Percentiles rank a stretch among this genome's conserved stretches.
Evolutionary conservation across 2,113 vertebrate species (phyloP).

Genomic region (Meleagris gallopavo): DNA sequence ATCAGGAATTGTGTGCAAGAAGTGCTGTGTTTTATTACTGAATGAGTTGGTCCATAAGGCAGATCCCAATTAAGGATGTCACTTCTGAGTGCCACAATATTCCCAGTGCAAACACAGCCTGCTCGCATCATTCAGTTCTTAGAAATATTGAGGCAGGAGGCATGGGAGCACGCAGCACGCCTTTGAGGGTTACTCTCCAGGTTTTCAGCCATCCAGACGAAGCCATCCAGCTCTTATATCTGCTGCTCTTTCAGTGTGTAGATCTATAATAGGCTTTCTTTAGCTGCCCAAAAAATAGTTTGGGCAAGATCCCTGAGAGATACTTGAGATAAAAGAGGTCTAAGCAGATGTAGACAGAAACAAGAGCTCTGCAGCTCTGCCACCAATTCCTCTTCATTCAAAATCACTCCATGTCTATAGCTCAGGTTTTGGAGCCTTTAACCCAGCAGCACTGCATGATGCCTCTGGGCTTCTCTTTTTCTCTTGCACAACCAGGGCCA

Average conservation of each 20-base stretch:
- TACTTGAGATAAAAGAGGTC: background rate
- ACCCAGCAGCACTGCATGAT: background rate
- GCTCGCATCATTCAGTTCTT: background rate
- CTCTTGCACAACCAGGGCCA: background rate
- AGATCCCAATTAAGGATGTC: background rate
- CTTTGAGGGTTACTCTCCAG: background rate
- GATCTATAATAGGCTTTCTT: background rate
- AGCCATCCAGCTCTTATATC: accelerated
- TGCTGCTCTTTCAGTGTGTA: background rate
- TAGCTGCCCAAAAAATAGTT: background rate
- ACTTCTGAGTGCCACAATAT: background rate
- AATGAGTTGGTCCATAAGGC: background rate
- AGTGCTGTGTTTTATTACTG: background rate
- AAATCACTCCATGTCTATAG: background rate
- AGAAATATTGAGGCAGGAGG: background rate
- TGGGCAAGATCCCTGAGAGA: accelerated
- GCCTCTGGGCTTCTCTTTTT: background rate
- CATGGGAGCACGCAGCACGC: background rate
- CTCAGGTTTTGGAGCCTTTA: background rate
- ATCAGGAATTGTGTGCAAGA: background rate
- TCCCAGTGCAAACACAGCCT: background rate
- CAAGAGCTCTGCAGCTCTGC: background rate
- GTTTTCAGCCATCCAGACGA: background rate
- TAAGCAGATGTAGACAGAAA: background rate
- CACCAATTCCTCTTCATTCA: background rate